phyloP scores from a whole-genome alignment of 2,797 vertebrate species.

The Gastrophryne carolinensis region DNA sequence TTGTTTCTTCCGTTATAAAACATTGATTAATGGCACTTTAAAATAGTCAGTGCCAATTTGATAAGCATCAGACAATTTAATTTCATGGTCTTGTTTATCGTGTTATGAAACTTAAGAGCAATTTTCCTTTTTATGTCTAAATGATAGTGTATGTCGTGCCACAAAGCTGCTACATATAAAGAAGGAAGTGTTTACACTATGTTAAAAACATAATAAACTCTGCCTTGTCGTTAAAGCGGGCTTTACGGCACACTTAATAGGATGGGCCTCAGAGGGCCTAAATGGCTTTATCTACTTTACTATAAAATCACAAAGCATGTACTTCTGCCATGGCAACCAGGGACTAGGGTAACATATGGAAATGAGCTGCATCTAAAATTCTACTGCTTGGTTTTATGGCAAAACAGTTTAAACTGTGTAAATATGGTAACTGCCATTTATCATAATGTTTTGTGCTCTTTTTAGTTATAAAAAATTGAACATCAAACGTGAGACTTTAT shows the following conservation, averaged over 20 bases:
- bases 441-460: too few relatives aligned
- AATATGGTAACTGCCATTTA: neutral
- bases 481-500: too few relatives aligned
- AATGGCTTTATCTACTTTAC: neutral
- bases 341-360: conserved; percentile 5
- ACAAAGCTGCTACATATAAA: neutral
- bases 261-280: neutral
- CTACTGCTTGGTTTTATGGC: neutral
- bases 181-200: neutral
- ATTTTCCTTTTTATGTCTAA: conserved; percentile 2
- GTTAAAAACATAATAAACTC: neutral
- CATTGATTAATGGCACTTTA: neutral
- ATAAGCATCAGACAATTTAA: conserved; percentile 14
- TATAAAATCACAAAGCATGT: conserved; percentile 20
- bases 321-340: neutral
- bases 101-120: conserved; percentile 6
- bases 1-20: neutral
- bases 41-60: neutral
- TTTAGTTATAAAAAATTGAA: too few relatives aligned
- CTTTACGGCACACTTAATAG: neutral
- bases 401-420: neutral
- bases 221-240: neutral
- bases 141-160: conserved; percentile 1
- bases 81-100: conserved; percentile 15
- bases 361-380: neutral